Conservation (phyloP, 1,140 invertebrate genomes). For the Apis mellifera region DNA sequence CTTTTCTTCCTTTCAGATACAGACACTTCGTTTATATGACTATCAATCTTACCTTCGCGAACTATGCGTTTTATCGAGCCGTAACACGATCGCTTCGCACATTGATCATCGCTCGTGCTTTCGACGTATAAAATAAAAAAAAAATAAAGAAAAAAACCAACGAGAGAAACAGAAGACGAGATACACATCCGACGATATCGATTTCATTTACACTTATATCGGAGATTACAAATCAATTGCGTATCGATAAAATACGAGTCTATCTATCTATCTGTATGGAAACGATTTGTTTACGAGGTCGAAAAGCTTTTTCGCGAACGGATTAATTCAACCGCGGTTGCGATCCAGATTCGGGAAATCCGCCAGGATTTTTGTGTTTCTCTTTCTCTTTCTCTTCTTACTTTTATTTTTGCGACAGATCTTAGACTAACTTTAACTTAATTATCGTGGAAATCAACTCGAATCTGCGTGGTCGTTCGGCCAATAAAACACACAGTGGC, state of each 20-base stretch:
- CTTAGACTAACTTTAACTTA: not conserved
- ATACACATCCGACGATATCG: not conserved
- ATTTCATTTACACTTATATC: not conserved
- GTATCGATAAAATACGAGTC: not conserved
- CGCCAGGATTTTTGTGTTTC: not conserved
- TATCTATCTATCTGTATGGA: not conserved
- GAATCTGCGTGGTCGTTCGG: not conserved
- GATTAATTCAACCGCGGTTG: not conserved
- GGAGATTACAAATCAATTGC: not conserved
- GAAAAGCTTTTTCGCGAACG: conserved; percentile 12
- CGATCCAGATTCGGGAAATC: not conserved
- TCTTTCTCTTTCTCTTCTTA: too few relatives aligned
- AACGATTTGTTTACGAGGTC: not conserved
- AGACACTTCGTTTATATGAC: not conserved
- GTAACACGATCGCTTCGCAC: conserved; percentile 9
- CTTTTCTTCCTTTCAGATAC: not conserved
- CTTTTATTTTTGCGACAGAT: not conserved
- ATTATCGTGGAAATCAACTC: not conserved
- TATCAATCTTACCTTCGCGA: not conserved
- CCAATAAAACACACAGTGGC: conserved; percentile 5
- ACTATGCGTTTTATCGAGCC: conserved; percentile 13
- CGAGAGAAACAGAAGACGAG: not conserved
- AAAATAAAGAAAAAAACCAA: not conserved
- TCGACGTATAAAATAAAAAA: not conserved
- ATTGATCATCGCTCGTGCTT: not conserved